Percentiles rank a stretch among this genome's conserved stretches.
Evolutionary conservation across 2,113 vertebrate genomes (phyloP).

Genomic region (Aix galericulata): DNA sequence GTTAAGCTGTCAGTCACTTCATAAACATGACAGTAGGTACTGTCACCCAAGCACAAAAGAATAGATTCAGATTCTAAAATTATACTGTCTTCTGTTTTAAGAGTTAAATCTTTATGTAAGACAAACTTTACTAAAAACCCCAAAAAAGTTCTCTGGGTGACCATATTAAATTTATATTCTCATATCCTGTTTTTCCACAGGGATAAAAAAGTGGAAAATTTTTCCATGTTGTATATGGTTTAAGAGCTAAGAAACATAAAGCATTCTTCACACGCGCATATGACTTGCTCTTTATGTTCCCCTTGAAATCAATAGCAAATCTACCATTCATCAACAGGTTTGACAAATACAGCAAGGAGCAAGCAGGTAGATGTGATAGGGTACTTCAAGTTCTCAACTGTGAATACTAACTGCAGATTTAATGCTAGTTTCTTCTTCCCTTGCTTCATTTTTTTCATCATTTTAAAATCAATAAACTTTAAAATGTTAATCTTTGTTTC

Average conservation of each 20-base stretch:
- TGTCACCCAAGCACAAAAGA: background rate
- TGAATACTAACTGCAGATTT: background rate
- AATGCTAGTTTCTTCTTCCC: background rate
- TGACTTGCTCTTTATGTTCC: background rate
- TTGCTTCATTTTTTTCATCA: background rate
- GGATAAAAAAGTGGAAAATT: background rate
- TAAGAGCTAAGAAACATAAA: background rate
- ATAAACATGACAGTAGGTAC: background rate
- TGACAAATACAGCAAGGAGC: background rate
- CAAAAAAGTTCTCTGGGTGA: background rate
- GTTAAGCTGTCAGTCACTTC: background rate
- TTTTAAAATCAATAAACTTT: background rate
- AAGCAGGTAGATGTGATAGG: background rate
- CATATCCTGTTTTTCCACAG: background rate
- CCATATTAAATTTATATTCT: background rate
- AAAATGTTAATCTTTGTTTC: background rate
- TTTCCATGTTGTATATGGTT: background rate
- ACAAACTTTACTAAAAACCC: background rate
- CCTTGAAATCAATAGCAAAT: background rate
- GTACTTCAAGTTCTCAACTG: background rate
- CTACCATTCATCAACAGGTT: background rate
- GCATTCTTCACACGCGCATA: background rate
- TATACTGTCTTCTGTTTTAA: background rate
- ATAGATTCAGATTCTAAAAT: background rate
- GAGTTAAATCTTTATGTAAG: background rate